phyloP scores from a whole-genome alignment of 2,797 vertebrate genomes.

The Neomorphus geoffroyi region DNA sequence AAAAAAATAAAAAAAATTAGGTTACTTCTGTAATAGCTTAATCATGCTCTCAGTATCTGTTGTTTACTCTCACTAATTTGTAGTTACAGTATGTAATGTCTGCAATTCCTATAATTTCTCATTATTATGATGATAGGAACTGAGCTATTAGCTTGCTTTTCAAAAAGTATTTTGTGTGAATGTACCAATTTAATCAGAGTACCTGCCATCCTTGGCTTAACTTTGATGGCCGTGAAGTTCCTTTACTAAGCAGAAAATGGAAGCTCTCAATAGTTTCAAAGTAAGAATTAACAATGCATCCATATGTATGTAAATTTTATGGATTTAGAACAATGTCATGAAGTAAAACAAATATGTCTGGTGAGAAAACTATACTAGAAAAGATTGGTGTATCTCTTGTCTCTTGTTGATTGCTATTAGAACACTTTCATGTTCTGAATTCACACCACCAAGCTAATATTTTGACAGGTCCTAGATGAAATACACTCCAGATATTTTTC shows the following conservation, averaged over 20 bases:
- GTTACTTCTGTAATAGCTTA: not conserved
- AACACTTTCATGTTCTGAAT: conserved; percentile 57
- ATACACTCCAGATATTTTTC: conserved; percentile 46
- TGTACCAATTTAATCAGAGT: not conserved
- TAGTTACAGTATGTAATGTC: not conserved
- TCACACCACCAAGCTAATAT: conserved; percentile 58
- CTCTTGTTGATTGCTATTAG: conserved; percentile 64
- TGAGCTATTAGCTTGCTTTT: not conserved
- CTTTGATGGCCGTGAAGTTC: not conserved
- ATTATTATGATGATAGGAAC: not conserved
- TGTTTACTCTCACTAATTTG: not conserved
- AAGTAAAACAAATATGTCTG: conserved; percentile 62
- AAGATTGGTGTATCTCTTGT: conserved; percentile 51
- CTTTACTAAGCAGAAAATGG: not conserved
- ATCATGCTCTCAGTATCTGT: not conserved
- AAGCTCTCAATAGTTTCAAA: not conserved
- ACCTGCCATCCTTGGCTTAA: not conserved
- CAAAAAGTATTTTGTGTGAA: not conserved
- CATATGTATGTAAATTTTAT: conserved; percentile 53
- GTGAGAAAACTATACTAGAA: conserved; percentile 31
- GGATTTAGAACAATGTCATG: conserved; percentile 62
- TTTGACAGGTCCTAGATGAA: conserved; percentile 64
- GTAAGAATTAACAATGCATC: conserved; percentile 26
- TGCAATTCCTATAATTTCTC: not conserved
- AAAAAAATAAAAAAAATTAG: not conserved